phyloP scores from a whole-genome alignment of 1,140 invertebrate species.

The Bilobella aurantiaca region DNA sequence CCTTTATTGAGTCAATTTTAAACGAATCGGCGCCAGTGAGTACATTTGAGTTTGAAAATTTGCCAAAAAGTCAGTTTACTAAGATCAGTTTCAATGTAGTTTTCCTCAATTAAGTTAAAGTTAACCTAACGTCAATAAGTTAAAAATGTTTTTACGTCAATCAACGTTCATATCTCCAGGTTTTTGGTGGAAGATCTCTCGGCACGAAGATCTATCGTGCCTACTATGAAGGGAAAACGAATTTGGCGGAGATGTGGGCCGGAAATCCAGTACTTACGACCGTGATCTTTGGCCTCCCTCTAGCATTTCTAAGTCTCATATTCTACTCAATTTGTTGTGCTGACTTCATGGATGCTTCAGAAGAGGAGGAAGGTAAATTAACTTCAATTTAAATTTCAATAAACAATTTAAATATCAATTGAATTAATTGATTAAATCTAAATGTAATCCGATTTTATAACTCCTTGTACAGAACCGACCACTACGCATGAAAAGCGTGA shows the following conservation, averaged over 20 bases:
- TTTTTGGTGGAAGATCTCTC: conserved; percentile 69
- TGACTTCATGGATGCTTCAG: conserved; percentile 83
- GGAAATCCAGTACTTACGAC: conserved; percentile 45
- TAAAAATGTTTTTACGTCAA: no score
- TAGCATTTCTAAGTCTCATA: conserved; percentile 84
- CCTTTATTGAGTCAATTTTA: conserved; percentile 38
- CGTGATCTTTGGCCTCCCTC: conserved; percentile 55
- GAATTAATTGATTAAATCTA: no score
- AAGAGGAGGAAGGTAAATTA: conserved; percentile 55
- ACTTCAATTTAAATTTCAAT: not conserved
- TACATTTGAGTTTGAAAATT: conserved; percentile 25
- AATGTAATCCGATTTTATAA: not conserved
- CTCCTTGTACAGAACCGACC: not conserved
- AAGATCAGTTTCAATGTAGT: no score
- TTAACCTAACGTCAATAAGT: no score
- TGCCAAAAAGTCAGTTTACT: no score
- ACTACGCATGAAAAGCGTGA: conserved; percentile 20
- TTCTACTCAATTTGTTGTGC: conserved; percentile 87
- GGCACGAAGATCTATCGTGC: conserved; percentile 59
- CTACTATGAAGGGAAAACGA: conserved; percentile 63
- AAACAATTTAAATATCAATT: no score
- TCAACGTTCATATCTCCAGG: no score
- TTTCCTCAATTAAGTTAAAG: no score
- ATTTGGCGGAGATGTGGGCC: conserved; percentile 70
- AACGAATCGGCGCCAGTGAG: conserved; percentile 36